Base-by-base conservation (phyloP, 2,113 vertebrate genomes). In the Eclectus roratus region DNA sequence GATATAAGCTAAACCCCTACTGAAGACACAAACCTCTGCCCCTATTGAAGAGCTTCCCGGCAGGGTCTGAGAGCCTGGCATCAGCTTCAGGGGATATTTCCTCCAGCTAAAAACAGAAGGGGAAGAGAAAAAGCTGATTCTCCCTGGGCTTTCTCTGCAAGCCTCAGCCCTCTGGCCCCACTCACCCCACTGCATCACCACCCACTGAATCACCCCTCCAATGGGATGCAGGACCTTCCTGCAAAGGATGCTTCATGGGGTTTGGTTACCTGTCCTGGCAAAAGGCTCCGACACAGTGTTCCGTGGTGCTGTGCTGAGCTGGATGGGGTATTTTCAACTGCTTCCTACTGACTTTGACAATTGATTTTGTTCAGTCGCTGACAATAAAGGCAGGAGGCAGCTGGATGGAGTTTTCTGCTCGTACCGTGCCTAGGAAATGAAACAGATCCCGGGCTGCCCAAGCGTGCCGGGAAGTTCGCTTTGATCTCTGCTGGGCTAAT, bases 101-200 rank as follows among this genome's bases (percentile, higher is more conserved):
- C 91, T 95, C 71, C 84, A 79, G 65, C 95, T 94, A 53, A 92
- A 89, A 96, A 76, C 73, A 91, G 55, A 94, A 94, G 87, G 29
- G 91, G 93, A 97, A 96, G 91, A 72, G 93, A 96, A 94, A 95
- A 92, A 94, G 77, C 88, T 93, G 91, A 91, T 89, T 29, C 31
- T 91, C 85, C 58, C 50, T 8, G 50, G 50, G 31, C 13, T 93
- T 94, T 86, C 85, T 91, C 74, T 79, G 74, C 86, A 64, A 64
- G 17, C 21, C 46, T 93, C 80, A 77, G 83, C 86, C 33, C 47
- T 77, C 53, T 63, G 70, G 53, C 46, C 21, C n/a, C 0, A 0
- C 69, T 86, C 46, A 43, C 27, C 0, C 70, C 43, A 27, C 31
- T 2, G 0, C 21, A 25, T 24, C 0, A 0, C 41, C n/a, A 60